Evolutionary conservation across 2,113 vertebrate genomes (phyloP), one percentile per base, ranked within the genome.

Genomic region (Misgurnus anguillicaudatus): DNA sequence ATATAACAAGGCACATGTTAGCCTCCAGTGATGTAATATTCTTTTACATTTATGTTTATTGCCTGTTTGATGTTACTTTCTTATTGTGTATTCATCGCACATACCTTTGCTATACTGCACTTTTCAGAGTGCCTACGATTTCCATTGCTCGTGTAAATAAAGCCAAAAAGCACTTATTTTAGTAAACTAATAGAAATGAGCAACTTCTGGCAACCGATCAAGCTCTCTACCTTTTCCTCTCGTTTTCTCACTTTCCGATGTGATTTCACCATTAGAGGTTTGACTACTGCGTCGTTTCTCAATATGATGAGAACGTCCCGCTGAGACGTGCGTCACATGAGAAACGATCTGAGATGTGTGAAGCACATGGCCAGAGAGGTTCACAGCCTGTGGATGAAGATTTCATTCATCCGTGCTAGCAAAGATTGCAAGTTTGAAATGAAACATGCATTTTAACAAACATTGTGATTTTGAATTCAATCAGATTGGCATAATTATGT

Each of bases 271-370:
- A 79, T 83, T 79, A 75, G 31, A 78, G 39, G 68, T 60, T 71
- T 80, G 78, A 76, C 66, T 60, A 69, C 72, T 66, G 72, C 31
- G 61, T 57, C 51, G 51, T 79, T 78, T 84, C 79, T 75, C 71
- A 51, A 70, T 72, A 60, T 77, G 67, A 60, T 67, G 69, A 81
- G 70, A 78, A 61, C 65, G 65, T 81, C 83, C 79, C 61, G 60
- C 76, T 79, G 70, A 75, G 70, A 77, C 48, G 73, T 76, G 74
- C 78, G 70, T 73, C 76, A 84, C 81, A 81, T 70, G 51, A 81
- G 78, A 78, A 58, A 70, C 57, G 48, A 65, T 48, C 38, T 62
- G 74, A 61, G 77, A 75, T 53, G 47, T 71, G 63, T 69, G 69
- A 58, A 45, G 57, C 62, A 66, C 67, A 65, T 78, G 75, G 63